phyloP scores from a whole-genome alignment of 2,888 invertebrate species.

The Uropetala carovei region DNA sequence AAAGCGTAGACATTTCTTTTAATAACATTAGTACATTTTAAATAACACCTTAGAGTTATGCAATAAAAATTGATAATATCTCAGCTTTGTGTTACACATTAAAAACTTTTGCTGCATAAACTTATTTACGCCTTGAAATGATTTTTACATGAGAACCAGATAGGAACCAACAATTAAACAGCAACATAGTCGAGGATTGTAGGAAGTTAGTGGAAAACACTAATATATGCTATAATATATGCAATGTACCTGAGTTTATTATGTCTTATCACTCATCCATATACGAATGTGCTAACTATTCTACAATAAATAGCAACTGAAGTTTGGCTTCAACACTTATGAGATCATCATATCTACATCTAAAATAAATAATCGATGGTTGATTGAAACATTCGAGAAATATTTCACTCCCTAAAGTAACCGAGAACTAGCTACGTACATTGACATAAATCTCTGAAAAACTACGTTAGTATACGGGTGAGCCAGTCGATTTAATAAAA shows the following conservation, averaged over 20 bases:
- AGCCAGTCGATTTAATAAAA: background rate
- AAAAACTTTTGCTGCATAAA: no score
- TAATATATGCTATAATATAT: no score
- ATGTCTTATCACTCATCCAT: background rate
- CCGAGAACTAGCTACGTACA: background rate
- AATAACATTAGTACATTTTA: background rate
- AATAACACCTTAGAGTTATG: no score
- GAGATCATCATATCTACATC: slow-evolving; percentile 54
- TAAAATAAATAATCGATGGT: slow-evolving; percentile 26
- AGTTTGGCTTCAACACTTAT: slow-evolving; percentile 48
- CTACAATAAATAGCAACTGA: slow-evolving; percentile 34
- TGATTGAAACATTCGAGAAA: background rate
- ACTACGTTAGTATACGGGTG: background rate
- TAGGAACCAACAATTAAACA: no score
- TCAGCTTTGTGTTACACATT: no score
- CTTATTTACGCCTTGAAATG: no score
- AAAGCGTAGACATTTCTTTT: background rate
- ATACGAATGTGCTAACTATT: slow-evolving; percentile 13
- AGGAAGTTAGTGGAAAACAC: no score
- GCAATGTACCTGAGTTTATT: slow-evolving; percentile 47
- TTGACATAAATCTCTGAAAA: background rate
- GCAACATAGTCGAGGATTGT: no score
- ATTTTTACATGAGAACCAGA: no score
- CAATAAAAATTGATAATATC: no score
- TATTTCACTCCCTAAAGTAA: background rate